Evolutionary conservation across 2,888 invertebrate genomes (phyloP), one percentile per base, ranked within the genome.

Genomic region (Metellina segmentata): DNA sequence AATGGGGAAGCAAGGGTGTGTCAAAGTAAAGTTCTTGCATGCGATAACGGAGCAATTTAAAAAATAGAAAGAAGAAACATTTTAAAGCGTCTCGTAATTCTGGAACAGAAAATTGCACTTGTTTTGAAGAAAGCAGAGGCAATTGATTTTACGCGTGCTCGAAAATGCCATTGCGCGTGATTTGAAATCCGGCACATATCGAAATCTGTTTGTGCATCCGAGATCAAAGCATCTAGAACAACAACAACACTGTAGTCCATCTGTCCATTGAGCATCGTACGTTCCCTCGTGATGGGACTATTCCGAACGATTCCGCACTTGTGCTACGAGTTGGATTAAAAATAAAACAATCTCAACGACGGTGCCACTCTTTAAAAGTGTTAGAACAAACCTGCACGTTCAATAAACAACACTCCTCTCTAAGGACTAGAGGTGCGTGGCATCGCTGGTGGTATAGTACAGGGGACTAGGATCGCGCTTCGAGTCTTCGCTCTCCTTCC

Each of bases 391-490:
- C 52, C n/a, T n/a, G 16, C 49, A n/a, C 13, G 16, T 77, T 77
- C 34, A 11, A 79, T n/a, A 79, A 53, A 79, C 34, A 79, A 61
- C 61, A 19, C 61, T 53, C 11, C 7, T 19, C 8, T 4, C 13
- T 19, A 19, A 53, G 20, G 9, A 53, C 34, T 48, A 91, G 7
- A 87, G 87, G 71, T 75, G 91, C 7, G 91, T 87, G 19, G 85
- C 69, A 53, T 87, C 78, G 72, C 77, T 86, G n/a, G 91, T 81
- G 69, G 74, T 48, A 78, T 71, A 74, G 53, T 82, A 91, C 16
- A 78, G 13, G 70, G 81, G 91, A 91, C 91, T 91, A 91, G 91
- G 82, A 71, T 90, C 90, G 51, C 70, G 19, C 16, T 81, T 81
- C 4, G 70, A 71, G 11, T 48, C 69, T 0, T 85, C 90, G 9